These are phyloP conservation scores for Drosophila multiciliata DNA, from an alignment of 2,888 invertebrate genomes.

Conservation along the genomic window DNA sequence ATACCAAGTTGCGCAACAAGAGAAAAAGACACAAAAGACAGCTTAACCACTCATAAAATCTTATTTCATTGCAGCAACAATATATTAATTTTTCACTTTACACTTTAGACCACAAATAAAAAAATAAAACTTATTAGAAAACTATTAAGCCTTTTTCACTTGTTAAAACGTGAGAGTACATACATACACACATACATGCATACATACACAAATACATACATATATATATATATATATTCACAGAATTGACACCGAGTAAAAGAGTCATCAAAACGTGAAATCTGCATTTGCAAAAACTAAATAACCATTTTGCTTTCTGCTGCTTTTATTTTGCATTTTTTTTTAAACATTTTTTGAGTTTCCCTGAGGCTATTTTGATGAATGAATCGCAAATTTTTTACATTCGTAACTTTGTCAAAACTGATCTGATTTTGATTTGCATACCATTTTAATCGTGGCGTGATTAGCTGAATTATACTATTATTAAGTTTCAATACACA, in stretches of 20 bases:
- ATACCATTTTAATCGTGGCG: neutral
- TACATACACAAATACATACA: neutral
- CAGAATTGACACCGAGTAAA: neutral
- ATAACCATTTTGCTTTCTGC: neutral
- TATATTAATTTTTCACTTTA: neutral
- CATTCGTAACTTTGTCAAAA: neutral
- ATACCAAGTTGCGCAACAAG: neutral
- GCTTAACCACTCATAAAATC: neutral
- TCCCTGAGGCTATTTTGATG: neutral
- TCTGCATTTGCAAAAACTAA: neutral
- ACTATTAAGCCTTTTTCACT: neutral
- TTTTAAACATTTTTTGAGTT: neutral
- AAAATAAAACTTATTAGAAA: neutral
- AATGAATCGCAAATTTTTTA: neutral
- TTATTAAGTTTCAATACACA: neutral
- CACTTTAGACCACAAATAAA: neutral
- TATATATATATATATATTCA: neutral
- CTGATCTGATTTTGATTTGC: neutral
- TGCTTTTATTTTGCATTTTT: neutral
- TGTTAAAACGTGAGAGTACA: neutral
- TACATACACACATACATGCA: neutral
- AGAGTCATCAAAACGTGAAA: neutral
- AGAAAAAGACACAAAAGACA: neutral
- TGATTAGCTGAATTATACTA: neutral
- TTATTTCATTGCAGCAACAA: neutral